Conservation (phyloP, 2,797 vertebrate species). For the Melanitta fusca region DNA sequence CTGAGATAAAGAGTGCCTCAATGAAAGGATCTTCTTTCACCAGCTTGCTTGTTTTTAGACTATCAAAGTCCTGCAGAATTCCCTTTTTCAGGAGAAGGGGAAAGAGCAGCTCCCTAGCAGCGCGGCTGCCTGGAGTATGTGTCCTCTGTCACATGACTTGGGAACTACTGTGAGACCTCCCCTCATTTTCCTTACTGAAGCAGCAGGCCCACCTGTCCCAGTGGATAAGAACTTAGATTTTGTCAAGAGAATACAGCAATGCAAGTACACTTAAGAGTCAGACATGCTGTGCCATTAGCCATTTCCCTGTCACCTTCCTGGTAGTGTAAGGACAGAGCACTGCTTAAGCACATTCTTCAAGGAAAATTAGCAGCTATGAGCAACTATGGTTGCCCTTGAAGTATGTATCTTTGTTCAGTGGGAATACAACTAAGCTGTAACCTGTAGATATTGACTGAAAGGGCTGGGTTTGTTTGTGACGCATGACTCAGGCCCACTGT, state of each 20-base stretch:
- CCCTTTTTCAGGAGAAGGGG: neutral
- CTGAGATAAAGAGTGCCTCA: neutral
- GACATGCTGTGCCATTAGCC: neutral
- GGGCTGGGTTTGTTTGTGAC: neutral
- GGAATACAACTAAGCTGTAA: neutral
- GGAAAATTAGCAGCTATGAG: neutral
- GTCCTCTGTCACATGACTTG: accelerated
- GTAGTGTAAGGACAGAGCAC: neutral
- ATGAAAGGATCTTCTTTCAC: neutral
- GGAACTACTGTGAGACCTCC: neutral
- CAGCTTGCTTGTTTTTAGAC: neutral
- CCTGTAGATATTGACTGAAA: neutral
- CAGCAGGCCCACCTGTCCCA: neutral
- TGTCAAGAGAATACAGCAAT: neutral
- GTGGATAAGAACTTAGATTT: neutral
- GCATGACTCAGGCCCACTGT: neutral
- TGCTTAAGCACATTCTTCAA: neutral
- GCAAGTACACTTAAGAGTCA: neutral
- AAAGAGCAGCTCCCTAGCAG: neutral
- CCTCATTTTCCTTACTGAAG: neutral
- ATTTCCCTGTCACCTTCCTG: neutral
- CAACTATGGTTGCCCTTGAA: neutral
- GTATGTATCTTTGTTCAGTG: neutral
- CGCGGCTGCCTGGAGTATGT: accelerated
- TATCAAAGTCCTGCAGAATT: neutral